These are phyloP conservation scores for Anoplophora glabripennis DNA, from an alignment of 1,140 invertebrate species.

Conservation along the genomic window DNA sequence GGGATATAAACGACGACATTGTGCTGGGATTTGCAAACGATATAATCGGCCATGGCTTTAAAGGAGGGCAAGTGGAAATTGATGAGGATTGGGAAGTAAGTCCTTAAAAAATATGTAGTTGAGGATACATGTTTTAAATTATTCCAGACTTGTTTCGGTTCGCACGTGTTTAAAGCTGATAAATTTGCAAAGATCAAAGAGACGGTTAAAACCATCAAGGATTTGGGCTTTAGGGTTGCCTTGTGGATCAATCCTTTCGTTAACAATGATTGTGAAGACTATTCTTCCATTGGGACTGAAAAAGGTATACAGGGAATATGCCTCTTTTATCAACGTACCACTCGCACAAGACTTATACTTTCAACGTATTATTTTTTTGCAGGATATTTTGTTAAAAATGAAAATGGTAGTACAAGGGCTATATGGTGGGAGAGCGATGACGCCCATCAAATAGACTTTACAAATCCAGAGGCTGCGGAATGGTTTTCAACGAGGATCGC, in stretches of 20 bases:
- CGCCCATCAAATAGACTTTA: conserved; percentile 72
- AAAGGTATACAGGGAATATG: conserved; percentile 46
- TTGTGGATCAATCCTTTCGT: conserved; percentile 91
- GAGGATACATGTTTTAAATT: not conserved
- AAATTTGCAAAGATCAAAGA: conserved; percentile 72
- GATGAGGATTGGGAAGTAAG: conserved; percentile 85
- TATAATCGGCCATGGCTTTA: conserved; percentile 68
- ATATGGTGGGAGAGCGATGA: conserved; percentile 82
- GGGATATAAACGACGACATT: conserved; percentile 64
- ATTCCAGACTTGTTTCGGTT: conserved; percentile 69
- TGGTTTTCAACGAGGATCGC: conserved; percentile 72
- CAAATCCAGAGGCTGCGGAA: conserved; percentile 64
- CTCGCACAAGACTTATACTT: not conserved
- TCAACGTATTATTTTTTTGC: conserved; percentile 14
- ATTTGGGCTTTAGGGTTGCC: conserved; percentile 68
- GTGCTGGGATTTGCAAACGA: conserved; percentile 69
- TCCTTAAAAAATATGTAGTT: too few species aligned
- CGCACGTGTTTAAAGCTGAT: conserved; percentile 64
- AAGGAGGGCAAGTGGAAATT: conserved; percentile 81
- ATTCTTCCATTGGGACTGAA: conserved; percentile 55
- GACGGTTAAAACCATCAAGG: conserved; percentile 58
- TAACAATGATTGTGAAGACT: conserved; percentile 68
- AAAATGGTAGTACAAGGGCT: conserved; percentile 57
- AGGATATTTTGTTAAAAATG: conserved; percentile 59
- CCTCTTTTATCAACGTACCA: not conserved